These are phyloP conservation scores for Caenorhabditis drosophilae DNA, from an alignment of 2,888 invertebrate species.

Conservation along the genomic window DNA sequence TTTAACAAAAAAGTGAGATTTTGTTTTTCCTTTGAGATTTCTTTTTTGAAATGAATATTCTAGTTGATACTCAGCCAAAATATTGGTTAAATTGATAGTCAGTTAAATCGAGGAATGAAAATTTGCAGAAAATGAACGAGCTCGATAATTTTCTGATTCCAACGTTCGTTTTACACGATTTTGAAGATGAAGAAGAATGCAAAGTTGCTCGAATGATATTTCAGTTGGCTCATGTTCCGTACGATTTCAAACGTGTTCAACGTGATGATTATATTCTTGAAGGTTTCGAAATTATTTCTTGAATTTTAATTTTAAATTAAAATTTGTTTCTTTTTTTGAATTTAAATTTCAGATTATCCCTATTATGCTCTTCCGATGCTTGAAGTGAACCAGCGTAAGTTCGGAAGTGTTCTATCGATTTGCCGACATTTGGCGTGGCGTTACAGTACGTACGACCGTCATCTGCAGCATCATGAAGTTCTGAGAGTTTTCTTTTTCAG, in stretches of 20 bases:
- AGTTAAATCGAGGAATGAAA: no score
- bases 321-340: background rate
- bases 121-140: conserved; percentile 23
- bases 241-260: conserved; percentile 45
- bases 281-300: no score
- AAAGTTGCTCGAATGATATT: conserved; percentile 54
- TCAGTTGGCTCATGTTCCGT: conserved; percentile 40
- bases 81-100: no score
- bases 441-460: no score
- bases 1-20: background rate
- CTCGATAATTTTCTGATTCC: conserved; percentile 45
- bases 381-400: conserved; percentile 47
- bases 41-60: no score
- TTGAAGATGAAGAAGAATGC: conserved; percentile 46
- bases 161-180: conserved; percentile 41
- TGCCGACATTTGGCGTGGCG: conserved; percentile 57
- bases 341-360: conserved; percentile 44
- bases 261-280: conserved; percentile 43
- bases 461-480: background rate
- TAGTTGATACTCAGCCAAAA: no score
- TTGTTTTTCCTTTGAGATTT: no score
- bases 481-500: conserved; percentile 9
- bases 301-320: no score
- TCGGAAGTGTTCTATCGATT: conserved; percentile 48
- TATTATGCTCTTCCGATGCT: conserved; percentile 50